Conservation (phyloP, 2,888 invertebrate species). For the Trachelus iudaicus region DNA sequence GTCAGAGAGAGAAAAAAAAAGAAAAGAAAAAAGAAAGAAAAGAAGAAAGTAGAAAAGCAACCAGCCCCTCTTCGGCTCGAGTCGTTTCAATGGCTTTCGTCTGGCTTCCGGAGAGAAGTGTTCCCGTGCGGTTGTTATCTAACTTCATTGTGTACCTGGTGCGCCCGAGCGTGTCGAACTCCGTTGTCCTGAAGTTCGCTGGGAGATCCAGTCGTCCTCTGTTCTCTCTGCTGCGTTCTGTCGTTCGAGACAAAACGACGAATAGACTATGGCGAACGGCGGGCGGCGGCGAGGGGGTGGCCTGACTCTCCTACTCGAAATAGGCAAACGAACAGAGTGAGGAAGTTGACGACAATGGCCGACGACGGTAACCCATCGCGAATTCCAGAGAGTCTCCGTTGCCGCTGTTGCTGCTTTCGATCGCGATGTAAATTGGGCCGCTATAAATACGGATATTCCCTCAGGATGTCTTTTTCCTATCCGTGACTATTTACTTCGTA, state of each 20-base stretch:
- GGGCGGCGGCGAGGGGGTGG: too few relatives aligned
- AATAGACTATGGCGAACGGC: background rate
- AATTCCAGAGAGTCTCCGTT: background rate
- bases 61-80: background rate
- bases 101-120: conserved; percentile 14
- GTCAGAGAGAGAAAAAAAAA: background rate
- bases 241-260: background rate
- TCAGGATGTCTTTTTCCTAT: background rate
- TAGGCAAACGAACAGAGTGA: background rate
- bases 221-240: background rate
- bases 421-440: background rate
- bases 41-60: background rate
- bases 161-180: background rate
- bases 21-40: background rate
- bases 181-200: background rate
- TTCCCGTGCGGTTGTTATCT: conserved; percentile 22
- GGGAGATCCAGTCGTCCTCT: background rate
- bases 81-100: conserved; percentile 8
- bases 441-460: background rate
- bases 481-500: background rate
- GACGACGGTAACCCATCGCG: background rate
- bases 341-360: background rate
- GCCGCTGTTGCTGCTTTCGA: background rate
- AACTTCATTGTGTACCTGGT: conserved; percentile 27
- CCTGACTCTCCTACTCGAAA: background rate